phyloP scores from a whole-genome alignment of 2,797 vertebrate species.

The Adrianichthys oophorus region DNA sequence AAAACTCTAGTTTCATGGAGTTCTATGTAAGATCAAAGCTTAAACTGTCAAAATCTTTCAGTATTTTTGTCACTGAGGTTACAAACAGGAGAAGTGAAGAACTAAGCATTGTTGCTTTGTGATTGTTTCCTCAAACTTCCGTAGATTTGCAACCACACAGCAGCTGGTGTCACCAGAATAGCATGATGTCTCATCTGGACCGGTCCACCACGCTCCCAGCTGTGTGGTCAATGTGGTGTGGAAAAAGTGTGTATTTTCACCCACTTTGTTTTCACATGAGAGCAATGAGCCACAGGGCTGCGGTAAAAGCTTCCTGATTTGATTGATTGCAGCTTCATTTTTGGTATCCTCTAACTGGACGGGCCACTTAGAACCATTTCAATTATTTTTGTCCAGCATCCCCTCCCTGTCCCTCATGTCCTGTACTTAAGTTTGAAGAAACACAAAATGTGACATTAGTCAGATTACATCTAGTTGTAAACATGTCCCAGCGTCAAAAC shows the following conservation, averaged over 20 bases:
- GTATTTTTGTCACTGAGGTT: no score
- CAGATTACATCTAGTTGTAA: slow-evolving; percentile 74
- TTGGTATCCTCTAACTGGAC: slow-evolving; percentile 22
- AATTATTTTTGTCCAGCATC: slow-evolving; percentile 32
- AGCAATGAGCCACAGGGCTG: slow-evolving; percentile 47
- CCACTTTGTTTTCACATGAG: slow-evolving; percentile 41
- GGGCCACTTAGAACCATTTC: slow-evolving; percentile 27
- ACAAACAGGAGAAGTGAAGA: background rate
- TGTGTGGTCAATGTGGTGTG: slow-evolving; percentile 44
- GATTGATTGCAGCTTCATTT: slow-evolving; percentile 54
- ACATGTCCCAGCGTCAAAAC: slow-evolving; percentile 62
- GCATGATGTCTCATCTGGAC: slow-evolving; percentile 46
- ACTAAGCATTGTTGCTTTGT: background rate
- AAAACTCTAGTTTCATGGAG: no score
- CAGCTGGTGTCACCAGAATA: slow-evolving; percentile 27
- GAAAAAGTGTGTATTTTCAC: slow-evolving; percentile 35
- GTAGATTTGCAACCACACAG: slow-evolving; percentile 11
- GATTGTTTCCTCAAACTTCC: slow-evolving; percentile 1
- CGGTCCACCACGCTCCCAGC: slow-evolving; percentile 36
- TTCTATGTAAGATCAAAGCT: no score
- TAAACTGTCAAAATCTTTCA: no score
- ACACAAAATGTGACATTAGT: slow-evolving; percentile 69
- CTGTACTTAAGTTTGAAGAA: slow-evolving; percentile 34
- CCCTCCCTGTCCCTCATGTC: slow-evolving; percentile 10
- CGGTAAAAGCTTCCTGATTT: slow-evolving; percentile 31